Evolutionary conservation across 2,797 vertebrate genomes (phyloP).

Genomic region (Crotalus adamanteus): DNA sequence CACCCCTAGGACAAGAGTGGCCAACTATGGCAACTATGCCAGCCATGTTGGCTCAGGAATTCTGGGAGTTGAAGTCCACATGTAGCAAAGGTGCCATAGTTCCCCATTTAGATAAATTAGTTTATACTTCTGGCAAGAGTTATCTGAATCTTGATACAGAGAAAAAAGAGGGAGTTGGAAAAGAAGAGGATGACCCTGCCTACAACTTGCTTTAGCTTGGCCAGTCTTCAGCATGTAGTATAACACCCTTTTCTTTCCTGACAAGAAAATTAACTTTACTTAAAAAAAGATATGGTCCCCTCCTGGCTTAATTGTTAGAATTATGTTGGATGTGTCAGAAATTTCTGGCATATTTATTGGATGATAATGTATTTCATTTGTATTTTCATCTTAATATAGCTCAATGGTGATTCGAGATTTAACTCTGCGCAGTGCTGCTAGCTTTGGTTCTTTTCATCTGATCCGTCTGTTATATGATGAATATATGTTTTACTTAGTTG

Average conservation of each 20-base stretch:
- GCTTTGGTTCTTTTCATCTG: slow-evolving; percentile 83
- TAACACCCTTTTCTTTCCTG: not conserved
- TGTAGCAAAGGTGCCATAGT: not conserved
- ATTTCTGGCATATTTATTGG: slow-evolving; percentile 34
- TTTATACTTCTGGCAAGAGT: not conserved
- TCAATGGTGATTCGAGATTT: slow-evolving; percentile 83
- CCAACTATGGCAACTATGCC: not conserved
- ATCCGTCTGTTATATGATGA: slow-evolving; percentile 81
- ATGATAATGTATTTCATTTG: slow-evolving; percentile 45
- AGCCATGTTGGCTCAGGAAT: not conserved
- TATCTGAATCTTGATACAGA: not conserved
- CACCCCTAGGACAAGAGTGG: not conserved
- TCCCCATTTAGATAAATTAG: not conserved
- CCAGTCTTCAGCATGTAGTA: not conserved
- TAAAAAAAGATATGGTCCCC: not conserved
- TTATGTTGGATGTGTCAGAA: slow-evolving; percentile 16
- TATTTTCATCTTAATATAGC: slow-evolving; percentile 70
- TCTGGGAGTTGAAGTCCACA: not conserved
- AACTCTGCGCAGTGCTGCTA: slow-evolving; percentile 81
- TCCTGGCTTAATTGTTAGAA: not conserved
- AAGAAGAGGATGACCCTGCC: not conserved
- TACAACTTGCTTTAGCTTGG: not conserved
- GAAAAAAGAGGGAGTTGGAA: not conserved
- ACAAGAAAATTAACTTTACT: not conserved
- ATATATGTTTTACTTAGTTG: slow-evolving; percentile 83